These are phyloP conservation scores for Laterallus jamaicensis DNA, from an alignment of 2,113 vertebrate species.

Conservation along the genomic window DNA sequence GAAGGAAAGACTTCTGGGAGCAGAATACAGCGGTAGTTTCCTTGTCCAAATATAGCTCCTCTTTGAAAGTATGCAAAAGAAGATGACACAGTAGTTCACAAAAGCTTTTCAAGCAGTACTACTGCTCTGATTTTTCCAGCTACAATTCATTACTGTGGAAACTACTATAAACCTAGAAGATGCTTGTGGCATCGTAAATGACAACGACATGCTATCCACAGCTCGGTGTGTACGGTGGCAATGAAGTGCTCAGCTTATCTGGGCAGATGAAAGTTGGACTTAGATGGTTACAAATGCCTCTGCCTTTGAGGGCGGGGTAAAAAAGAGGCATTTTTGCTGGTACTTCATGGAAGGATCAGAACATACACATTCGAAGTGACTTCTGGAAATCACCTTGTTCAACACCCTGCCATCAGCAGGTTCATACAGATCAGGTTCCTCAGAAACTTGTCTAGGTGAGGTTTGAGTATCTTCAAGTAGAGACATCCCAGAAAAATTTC, in stretches of 20 bases:
- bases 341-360: neutral
- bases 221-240: fast-evolving
- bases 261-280: neutral
- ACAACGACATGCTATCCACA: no score
- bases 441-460: neutral
- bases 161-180: neutral
- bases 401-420: neutral
- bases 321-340: neutral
- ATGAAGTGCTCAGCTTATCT: neutral
- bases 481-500: neutral
- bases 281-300: neutral
- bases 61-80: neutral
- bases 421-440: neutral
- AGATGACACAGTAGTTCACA: neutral
- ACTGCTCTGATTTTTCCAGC: neutral
- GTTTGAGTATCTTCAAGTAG: neutral
- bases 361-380: neutral
- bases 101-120: neutral
- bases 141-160: neutral
- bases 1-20: neutral
- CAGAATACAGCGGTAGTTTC: neutral
- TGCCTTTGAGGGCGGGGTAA: neutral
- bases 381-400: neutral
- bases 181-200: neutral
- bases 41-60: neutral